These are phyloP conservation scores for Drepanosiphum platanoidis DNA, from an alignment of 2,888 invertebrate species.

Conservation along the genomic window DNA sequence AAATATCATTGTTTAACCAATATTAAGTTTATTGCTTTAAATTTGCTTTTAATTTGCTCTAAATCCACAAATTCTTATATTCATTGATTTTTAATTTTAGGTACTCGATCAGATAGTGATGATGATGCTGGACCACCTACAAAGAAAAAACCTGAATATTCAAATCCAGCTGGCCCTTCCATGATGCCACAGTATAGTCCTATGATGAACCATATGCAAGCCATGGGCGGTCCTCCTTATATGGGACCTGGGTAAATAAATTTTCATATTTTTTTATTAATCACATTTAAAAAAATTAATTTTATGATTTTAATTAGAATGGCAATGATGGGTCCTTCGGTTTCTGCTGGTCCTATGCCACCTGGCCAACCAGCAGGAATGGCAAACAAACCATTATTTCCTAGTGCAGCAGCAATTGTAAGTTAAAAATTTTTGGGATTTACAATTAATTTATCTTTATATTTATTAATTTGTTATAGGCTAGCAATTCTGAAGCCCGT, in stretches of 20 bases:
- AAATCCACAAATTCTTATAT: background rate
- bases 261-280: constrained; percentile 33
- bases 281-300: background rate
- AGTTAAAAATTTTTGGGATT: constrained; percentile 63
- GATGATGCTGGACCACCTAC: constrained; percentile 85
- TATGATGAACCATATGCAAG: constrained; percentile 73
- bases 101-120: constrained; percentile 77
- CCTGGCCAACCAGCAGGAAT: constrained; percentile 65
- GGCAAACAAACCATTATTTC: constrained; percentile 79
- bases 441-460: background rate
- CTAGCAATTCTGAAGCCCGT: constrained; percentile 39
- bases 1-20: no score
- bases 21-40: background rate
- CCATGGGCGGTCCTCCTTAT: constrained; percentile 80
- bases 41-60: background rate
- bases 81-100: constrained; percentile 7
- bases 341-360: constrained; percentile 69
- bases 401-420: constrained; percentile 75
- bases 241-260: constrained; percentile 74
- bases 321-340: constrained; percentile 62
- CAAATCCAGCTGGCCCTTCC: constrained; percentile 66
- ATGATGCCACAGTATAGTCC: constrained; percentile 71
- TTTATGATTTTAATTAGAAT: constrained; percentile 48
- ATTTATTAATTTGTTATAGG: constrained; percentile 33
- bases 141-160: constrained; percentile 77